Conservation (phyloP, 1,140 invertebrate species). For the Leptinotarsa lineolata region DNA sequence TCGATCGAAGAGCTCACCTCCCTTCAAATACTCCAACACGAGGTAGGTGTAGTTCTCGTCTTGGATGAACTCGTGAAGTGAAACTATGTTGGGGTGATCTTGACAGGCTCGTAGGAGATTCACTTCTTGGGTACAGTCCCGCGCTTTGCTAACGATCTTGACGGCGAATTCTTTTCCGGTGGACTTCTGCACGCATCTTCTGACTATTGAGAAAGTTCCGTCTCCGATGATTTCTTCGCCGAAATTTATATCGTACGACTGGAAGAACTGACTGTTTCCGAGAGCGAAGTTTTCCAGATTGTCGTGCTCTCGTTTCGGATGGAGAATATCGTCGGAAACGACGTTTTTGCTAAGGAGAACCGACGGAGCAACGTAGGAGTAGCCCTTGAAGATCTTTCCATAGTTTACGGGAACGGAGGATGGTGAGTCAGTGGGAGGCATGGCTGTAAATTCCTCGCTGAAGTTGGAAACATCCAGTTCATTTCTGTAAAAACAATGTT, state of each 20-base stretch:
- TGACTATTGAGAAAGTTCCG: constrained; percentile 88
- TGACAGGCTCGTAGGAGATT: constrained; percentile 79
- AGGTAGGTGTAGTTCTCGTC: constrained; percentile 85
- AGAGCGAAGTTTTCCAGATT: constrained; percentile 50
- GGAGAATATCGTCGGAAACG: constrained; percentile 65
- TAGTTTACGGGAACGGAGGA: constrained; percentile 82
- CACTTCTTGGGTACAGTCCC: constrained; percentile 78
- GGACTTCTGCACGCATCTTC: constrained; percentile 75
- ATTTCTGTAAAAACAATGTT: constrained; percentile 56
- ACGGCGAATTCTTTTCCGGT: constrained; percentile 79
- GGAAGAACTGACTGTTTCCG: constrained; percentile 84
- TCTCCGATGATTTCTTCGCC: constrained; percentile 76
- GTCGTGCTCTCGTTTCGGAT: constrained; percentile 54
- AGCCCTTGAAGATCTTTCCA: constrained; percentile 88
- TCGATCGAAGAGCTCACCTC: constrained; percentile 79
- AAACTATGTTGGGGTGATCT: constrained; percentile 87
- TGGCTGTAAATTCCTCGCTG: constrained; percentile 92
- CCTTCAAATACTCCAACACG: constrained; percentile 82
- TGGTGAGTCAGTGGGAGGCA: constrained; percentile 88
- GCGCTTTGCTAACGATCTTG: constrained; percentile 84
- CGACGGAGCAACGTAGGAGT: constrained; percentile 94
- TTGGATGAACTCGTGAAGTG: constrained; percentile 77
- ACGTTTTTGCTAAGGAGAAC: constrained; percentile 84
- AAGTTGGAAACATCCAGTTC: constrained; percentile 95
- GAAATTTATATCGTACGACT: constrained; percentile 77